Conservation (phyloP, 2,113 vertebrate species). For the Gobio gobio region DNA sequence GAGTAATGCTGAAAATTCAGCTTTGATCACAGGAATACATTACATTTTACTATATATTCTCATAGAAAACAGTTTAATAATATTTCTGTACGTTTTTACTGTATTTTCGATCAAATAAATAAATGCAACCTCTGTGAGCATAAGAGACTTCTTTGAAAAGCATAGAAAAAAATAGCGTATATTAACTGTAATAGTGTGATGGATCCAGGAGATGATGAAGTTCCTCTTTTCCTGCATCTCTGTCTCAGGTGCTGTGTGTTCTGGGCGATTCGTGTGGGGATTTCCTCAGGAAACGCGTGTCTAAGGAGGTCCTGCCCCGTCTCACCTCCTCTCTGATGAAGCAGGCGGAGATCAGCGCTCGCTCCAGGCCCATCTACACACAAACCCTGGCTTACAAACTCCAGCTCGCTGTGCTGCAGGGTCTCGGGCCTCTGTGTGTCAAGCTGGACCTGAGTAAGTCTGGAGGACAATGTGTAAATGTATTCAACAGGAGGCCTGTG, state of each 20-base stretch:
- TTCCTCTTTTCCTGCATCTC: neutral
- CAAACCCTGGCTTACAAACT: conserved; percentile 90
- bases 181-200: neutral
- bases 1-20: too few relatives aligned
- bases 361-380: conserved; percentile 83
- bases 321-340: conserved; percentile 78
- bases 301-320: conserved; percentile 87
- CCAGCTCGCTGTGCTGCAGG: conserved; percentile 88
- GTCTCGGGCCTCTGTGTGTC: conserved; percentile 86
- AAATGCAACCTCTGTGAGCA: neutral
- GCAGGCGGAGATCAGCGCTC: conserved; percentile 86
- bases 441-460: conserved; percentile 86
- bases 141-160: neutral
- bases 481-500: too few relatives aligned
- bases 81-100: neutral
- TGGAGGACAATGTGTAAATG: neutral
- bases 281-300: conserved; percentile 88
- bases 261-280: conserved; percentile 84
- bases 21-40: too few relatives aligned
- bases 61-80: too few relatives aligned
- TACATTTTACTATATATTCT: too few relatives aligned
- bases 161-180: neutral
- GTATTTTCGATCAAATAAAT: neutral
- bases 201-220: neutral
- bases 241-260: conserved; percentile 82